Percentiles rank a stretch among this genome's conserved stretches.
Conservation (phyloP, 2,888 invertebrate genomes). For the Lysandra coridon region DNA sequence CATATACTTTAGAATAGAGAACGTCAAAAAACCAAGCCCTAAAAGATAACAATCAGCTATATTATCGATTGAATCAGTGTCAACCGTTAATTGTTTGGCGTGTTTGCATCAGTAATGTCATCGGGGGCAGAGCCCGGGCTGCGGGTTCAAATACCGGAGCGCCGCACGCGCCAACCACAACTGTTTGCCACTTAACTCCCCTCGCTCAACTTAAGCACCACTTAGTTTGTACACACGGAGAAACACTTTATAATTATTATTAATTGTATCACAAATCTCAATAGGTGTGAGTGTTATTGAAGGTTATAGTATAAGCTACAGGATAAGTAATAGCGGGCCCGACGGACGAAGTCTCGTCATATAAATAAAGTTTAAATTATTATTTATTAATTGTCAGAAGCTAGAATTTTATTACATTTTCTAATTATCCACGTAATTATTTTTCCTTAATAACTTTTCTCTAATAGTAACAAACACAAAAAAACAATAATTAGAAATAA, state of each 20-base stretch:
- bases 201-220: not conserved
- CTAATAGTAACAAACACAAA: no score
- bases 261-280: not conserved
- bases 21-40: not conserved
- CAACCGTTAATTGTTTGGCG: conserved; percentile 17
- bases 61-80: conserved; percentile 8
- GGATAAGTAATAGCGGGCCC: no score
- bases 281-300: not conserved
- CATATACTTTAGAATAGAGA: no score
- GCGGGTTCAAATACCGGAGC: conserved; percentile 34
- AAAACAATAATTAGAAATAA: no score
- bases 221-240: not conserved
- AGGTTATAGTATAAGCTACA: no score
- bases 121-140: conserved; percentile 17
- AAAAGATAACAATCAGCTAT: not conserved
- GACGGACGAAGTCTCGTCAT: no score
- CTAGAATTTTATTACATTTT: no score
- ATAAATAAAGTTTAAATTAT: no score
- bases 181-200: conserved; percentile 45
- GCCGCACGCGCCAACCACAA: conserved; percentile 15
- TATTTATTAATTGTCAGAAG: no score
- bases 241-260: not conserved
- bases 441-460: no score
- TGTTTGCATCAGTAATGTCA: conserved; percentile 21
- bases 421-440: no score